These are phyloP conservation scores for Euplagia quadripunctaria DNA, from an alignment of 2,888 invertebrate species.

Conservation along the genomic window DNA sequence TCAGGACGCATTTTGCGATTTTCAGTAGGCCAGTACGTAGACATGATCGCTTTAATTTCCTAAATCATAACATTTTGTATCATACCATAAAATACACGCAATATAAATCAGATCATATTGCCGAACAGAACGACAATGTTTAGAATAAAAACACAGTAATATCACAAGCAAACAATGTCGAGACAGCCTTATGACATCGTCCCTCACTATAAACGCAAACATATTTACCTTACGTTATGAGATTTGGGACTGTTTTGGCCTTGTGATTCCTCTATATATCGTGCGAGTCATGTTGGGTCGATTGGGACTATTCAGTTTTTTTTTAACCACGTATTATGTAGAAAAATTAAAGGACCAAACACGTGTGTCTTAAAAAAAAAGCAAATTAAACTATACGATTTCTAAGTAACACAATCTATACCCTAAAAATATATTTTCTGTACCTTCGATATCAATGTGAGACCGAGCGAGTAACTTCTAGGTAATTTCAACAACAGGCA, in stretches of 20 bases:
- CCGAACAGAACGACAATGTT: slow-evolving; percentile 39
- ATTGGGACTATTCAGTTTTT: background rate
- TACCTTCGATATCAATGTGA: too few relatives aligned
- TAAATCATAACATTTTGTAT: background rate
- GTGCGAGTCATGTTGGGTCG: background rate
- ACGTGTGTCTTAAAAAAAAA: too few relatives aligned
- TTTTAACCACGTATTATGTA: background rate
- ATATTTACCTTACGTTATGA: slow-evolving; percentile 30
- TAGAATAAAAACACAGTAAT: slow-evolving; percentile 51
- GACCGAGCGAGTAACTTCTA: too few relatives aligned
- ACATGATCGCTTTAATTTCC: background rate
- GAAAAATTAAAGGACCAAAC: too few relatives aligned
- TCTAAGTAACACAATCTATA: background rate
- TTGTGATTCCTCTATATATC: slow-evolving; percentile 7
- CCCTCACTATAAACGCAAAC: slow-evolving; percentile 20
- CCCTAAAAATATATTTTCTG: too few relatives aligned
- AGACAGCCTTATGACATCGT: slow-evolving; percentile 23
- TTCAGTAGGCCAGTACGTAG: too few relatives aligned
- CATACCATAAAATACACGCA: background rate
- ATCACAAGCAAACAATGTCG: slow-evolving; percentile 44
- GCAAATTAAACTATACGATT: background rate
- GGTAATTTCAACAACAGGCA: too few relatives aligned
- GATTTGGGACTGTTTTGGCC: slow-evolving; percentile 16
- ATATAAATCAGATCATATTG: slow-evolving; percentile 32
- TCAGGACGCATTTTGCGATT: too few relatives aligned